phyloP scores from a whole-genome alignment of 2,888 invertebrate genomes.

The Heliconius aoede region DNA sequence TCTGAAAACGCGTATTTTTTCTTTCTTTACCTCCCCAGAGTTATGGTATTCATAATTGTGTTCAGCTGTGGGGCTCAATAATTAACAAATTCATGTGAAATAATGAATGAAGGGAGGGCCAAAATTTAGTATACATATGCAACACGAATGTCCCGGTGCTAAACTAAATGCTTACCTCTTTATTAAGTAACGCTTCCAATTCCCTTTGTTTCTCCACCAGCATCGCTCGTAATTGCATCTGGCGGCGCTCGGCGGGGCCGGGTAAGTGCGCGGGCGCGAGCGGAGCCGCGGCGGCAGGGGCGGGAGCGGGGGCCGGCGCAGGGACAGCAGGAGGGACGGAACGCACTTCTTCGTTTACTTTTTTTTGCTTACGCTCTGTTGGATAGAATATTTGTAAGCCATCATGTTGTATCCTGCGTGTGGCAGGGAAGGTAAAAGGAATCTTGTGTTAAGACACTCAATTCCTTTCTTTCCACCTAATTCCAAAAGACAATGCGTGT shows the following conservation, averaged over 20 bases:
- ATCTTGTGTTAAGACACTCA: background rate
- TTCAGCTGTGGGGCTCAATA: no score
- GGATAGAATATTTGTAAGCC: background rate
- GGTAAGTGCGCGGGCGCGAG: constrained; percentile 49
- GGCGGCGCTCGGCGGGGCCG: constrained; percentile 81
- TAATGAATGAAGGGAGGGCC: background rate
- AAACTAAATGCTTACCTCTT: constrained; percentile 72
- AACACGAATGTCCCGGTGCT: background rate
- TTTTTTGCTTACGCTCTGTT: constrained; percentile 70
- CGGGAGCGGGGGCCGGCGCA: constrained; percentile 46
- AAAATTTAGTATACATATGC: no score
- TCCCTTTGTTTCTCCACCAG: constrained; percentile 86
- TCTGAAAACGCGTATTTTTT: no score
- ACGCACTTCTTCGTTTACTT: constrained; percentile 71
- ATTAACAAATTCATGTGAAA: no score
- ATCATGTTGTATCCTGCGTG: background rate
- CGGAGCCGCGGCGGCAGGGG: constrained; percentile 50
- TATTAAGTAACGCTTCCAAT: constrained; percentile 86
- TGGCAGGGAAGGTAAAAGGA: background rate
- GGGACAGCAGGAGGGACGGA: background rate
- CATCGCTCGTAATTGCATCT: constrained; percentile 81
- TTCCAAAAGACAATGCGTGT: no score
- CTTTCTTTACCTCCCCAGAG: no score
- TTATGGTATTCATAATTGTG: no score
- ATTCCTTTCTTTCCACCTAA: no score